A percentile compares a stretch with the other conserved stretches of the same genome.
Conservation (phyloP, 2,113 vertebrate species). For the Marcusenius ussheri region DNA sequence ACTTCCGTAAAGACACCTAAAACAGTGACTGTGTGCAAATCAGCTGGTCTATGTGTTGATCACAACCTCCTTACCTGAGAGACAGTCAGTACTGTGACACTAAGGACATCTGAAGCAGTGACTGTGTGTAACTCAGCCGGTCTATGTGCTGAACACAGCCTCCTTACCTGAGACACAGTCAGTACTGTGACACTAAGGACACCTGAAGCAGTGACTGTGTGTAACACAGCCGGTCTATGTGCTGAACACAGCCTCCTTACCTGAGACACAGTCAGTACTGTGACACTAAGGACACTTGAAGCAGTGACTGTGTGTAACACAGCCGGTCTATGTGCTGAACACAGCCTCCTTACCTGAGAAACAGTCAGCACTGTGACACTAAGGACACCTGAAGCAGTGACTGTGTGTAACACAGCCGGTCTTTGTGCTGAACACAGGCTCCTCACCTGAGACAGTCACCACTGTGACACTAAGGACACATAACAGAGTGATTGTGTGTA, state of each 20-base stretch:
- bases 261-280: not conserved
- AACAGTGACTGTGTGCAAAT: not conserved
- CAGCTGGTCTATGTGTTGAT: not conserved
- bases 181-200: not conserved
- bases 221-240: not conserved
- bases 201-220: not conserved
- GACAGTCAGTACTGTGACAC: not conserved
- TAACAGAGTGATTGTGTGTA: not conserved
- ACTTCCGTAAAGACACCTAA: not conserved
- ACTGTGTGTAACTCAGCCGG: not conserved
- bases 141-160: not conserved
- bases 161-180: not conserved
- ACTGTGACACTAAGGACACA: not conserved
- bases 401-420: not conserved
- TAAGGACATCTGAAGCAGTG: too few species aligned
- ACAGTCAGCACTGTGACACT: not conserved
- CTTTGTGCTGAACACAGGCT: too few species aligned
- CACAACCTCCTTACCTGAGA: not conserved
- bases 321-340: too few species aligned
- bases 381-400: not conserved
- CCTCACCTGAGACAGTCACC: not conserved
- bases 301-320: too few species aligned
- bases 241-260: not conserved
- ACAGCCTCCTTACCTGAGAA: conserved; percentile 29
- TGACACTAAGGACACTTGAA: not conserved